A percentile compares a stretch with the other conserved stretches of the same genome.
Evolutionary conservation across 2,888 invertebrate genomes (phyloP).

Genomic region (Alentia gelatinosa): DNA sequence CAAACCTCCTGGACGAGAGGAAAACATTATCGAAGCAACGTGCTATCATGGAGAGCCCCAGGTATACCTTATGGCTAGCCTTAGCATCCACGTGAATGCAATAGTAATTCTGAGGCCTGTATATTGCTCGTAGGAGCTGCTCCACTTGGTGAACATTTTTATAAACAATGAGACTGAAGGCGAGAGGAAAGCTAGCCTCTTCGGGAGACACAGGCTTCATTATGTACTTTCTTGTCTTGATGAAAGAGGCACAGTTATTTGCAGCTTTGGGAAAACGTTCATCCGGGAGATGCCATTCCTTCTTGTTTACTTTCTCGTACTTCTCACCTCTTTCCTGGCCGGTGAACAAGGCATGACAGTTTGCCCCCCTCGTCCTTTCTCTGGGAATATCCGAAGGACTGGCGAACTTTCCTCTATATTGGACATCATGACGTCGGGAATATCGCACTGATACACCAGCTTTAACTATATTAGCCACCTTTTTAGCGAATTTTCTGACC

Average conservation of each 20-base stretch:
- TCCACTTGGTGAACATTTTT: slow-evolving; percentile 68
- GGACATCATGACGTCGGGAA: no score
- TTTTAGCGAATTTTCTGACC: no score
- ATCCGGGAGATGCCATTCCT: neutral
- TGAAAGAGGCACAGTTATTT: neutral
- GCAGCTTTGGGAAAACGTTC: neutral
- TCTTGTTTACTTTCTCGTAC: neutral
- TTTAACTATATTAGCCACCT: no score
- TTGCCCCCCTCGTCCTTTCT: neutral
- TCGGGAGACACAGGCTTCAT: slow-evolving; percentile 27
- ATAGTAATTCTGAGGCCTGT: slow-evolving; percentile 73
- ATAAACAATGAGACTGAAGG: slow-evolving; percentile 70
- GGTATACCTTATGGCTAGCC: slow-evolving; percentile 58
- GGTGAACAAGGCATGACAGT: neutral
- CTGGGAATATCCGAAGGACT: neutral
- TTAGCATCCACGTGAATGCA: slow-evolving; percentile 73
- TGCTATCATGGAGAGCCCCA: slow-evolving; percentile 62
- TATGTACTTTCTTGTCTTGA: neutral
- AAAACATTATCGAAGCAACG: slow-evolving; percentile 71
- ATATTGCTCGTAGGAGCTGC: slow-evolving; percentile 70
- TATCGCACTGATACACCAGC: no score
- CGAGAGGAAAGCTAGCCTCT: slow-evolving; percentile 69
- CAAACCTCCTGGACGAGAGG: slow-evolving; percentile 62
- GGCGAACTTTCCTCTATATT: neutral
- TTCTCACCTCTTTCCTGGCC: neutral